Conservation (phyloP, 2,113 vertebrate genomes). For the Mustelus asterias region DNA sequence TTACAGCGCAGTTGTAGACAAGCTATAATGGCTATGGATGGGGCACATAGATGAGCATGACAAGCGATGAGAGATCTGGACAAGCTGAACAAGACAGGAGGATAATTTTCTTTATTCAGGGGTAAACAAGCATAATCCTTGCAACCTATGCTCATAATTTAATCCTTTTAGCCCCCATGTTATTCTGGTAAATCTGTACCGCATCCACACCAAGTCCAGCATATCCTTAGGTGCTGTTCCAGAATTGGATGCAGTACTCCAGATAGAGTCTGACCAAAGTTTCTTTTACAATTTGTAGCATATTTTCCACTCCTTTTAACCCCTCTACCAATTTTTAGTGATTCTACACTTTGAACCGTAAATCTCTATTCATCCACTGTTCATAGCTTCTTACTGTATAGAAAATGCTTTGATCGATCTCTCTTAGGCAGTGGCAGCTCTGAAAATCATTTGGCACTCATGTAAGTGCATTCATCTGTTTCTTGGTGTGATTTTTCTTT, state of each 20-base stretch:
- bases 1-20: no score
- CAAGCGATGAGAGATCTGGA: no score
- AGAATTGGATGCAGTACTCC: background rate
- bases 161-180: background rate
- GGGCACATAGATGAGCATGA: no score
- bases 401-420: background rate
- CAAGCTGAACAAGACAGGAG: no score
- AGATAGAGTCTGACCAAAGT: background rate
- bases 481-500: background rate
- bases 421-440: background rate
- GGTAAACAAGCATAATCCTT: background rate
- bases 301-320: background rate
- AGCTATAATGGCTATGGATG: no score
- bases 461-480: background rate
- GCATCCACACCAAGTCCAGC: background rate
- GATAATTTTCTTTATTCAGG: background rate
- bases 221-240: background rate
- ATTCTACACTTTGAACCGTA: background rate
- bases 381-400: background rate
- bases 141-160: background rate
- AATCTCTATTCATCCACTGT: background rate
- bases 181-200: background rate
- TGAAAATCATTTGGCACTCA: background rate
- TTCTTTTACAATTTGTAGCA: background rate
- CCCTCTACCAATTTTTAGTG: background rate